These are phyloP conservation scores for Phlogophora meticulosa DNA, from an alignment of 2,888 invertebrate genomes.

Conservation along the genomic window DNA sequence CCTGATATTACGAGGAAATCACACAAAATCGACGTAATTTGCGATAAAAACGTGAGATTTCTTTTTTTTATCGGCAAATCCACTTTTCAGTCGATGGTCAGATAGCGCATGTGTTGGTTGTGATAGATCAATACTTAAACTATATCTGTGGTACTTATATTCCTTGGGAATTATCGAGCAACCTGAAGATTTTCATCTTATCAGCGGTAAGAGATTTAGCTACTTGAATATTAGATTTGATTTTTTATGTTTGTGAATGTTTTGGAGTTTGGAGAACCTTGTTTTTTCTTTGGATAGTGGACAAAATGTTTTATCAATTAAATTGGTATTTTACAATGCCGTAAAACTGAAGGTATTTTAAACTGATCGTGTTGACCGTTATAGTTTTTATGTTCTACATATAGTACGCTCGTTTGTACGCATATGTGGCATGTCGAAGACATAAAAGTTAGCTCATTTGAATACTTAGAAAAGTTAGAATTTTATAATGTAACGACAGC, in stretches of 20 bases:
- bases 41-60: constrained; percentile 86
- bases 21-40: constrained; percentile 84
- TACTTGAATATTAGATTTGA: constrained; percentile 31
- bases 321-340: constrained; percentile 38
- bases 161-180: constrained; percentile 53
- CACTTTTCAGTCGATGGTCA: constrained; percentile 87
- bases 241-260: constrained; percentile 7
- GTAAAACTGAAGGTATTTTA: constrained; percentile 43
- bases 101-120: constrained; percentile 85
- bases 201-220: constrained; percentile 63
- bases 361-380: constrained; percentile 34
- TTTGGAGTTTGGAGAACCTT: neutral
- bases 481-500: constrained; percentile 2
- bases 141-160: constrained; percentile 51
- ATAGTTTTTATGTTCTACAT: constrained; percentile 44
- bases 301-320: constrained; percentile 19
- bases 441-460: constrained; percentile 55
- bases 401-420: constrained; percentile 14
- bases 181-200: constrained; percentile 64
- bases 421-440: constrained; percentile 19
- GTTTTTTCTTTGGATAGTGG: neutral
- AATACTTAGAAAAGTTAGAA: constrained; percentile 34
- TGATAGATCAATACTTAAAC: constrained; percentile 70
- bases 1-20: constrained; percentile 82
- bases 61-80: constrained; percentile 84